phyloP scores from a whole-genome alignment of 2,797 vertebrate species.

The Alectoris magna region DNA sequence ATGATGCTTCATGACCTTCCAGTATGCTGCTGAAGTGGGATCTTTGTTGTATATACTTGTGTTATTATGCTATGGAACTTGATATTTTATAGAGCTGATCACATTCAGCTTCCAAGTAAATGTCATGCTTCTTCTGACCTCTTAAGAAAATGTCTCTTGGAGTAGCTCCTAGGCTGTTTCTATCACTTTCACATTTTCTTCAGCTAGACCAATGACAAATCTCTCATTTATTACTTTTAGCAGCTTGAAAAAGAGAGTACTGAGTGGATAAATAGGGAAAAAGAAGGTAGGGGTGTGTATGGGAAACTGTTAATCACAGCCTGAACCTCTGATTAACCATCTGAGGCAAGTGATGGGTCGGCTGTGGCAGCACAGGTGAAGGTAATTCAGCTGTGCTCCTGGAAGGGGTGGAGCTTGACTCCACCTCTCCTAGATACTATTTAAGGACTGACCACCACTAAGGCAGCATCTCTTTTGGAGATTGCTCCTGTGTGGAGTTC shows the following conservation, averaged over 20 bases:
- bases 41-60: not conserved
- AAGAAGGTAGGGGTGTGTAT: not conserved
- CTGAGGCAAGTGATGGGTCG: no score
- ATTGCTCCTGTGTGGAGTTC: no score
- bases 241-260: conserved; percentile 32
- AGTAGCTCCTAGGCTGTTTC: conserved; percentile 19
- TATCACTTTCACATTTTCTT: not conserved
- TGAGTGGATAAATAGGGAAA: conserved; percentile 21
- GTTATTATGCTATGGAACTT: not conserved
- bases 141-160: conserved; percentile 28
- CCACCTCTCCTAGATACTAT: no score
- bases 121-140: not conserved
- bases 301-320: no score
- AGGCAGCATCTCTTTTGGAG: no score
- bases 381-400: no score
- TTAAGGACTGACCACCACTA: no score
- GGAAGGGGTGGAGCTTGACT: no score
- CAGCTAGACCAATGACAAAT: conserved; percentile 37
- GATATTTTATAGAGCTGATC: not conserved
- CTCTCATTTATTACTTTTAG: conserved; percentile 36
- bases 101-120: conserved; percentile 7
- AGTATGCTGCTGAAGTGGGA: not conserved
- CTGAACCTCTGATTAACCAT: no score
- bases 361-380: no score
- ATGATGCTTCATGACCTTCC: not conserved